phyloP scores from a whole-genome alignment of 1,140 invertebrate species.

The Agrypnia vestita region DNA sequence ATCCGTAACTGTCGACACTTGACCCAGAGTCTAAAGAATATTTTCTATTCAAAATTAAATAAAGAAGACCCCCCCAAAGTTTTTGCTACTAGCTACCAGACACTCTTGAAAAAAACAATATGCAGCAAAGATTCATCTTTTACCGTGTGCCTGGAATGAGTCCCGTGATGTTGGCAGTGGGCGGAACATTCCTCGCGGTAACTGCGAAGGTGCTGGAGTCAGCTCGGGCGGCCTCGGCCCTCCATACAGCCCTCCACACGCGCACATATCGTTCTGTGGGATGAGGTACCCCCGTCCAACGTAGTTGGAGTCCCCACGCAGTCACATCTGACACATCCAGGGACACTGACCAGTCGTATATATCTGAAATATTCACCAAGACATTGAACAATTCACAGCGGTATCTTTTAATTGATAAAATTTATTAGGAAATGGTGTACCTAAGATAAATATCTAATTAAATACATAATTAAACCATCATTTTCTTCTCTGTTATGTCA shows the following conservation, averaged over 20 bases:
- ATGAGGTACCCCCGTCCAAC: constrained; percentile 87
- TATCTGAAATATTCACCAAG: constrained; percentile 71
- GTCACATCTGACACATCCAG: constrained; percentile 84
- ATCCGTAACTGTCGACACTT: too few relatives aligned
- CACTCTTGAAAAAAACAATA: too few relatives aligned
- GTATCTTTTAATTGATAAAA: too few relatives aligned
- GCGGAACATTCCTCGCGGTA: constrained; percentile 84
- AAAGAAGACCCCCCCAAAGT: too few relatives aligned
- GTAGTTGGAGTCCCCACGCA: constrained; percentile 82
- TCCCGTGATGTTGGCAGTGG: constrained; percentile 71
- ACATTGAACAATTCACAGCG: background rate
- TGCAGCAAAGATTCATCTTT: too few relatives aligned
- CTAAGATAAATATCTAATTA: too few relatives aligned
- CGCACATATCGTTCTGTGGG: constrained; percentile 93
- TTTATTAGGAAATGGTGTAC: too few relatives aligned
- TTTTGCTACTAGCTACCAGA: too few relatives aligned
- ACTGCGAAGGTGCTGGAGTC: constrained; percentile 89
- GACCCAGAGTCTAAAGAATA: too few relatives aligned
- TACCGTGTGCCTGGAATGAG: constrained; percentile 85
- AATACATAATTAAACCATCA: too few relatives aligned
- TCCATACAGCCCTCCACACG: constrained; percentile 89
- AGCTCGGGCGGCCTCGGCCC: constrained; percentile 82
- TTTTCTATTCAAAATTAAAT: too few relatives aligned
- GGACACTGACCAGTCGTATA: constrained; percentile 86
- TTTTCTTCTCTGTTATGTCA: too few relatives aligned